Evolutionary conservation across 2,797 vertebrate genomes (phyloP).

Genomic region (Acanthopagrus latus): DNA sequence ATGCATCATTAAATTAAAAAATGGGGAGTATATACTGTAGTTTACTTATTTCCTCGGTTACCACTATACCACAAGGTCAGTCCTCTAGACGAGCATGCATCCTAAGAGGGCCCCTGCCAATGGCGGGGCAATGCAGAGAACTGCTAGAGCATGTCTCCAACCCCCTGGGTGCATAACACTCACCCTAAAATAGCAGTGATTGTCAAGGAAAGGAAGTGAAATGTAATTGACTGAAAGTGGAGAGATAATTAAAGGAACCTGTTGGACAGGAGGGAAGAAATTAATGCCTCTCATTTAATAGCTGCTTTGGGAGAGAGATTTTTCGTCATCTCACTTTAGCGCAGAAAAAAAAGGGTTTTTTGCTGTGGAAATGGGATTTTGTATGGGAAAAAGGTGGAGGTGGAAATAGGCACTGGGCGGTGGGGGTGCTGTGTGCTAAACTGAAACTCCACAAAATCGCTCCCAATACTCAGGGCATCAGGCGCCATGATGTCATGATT

Average conservation of each 20-base stretch:
- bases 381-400: slow-evolving; percentile 55
- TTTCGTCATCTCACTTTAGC: slow-evolving; percentile 73
- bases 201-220: slow-evolving; percentile 88
- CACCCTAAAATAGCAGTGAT: slow-evolving; percentile 88
- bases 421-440: slow-evolving; percentile 76
- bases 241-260: slow-evolving; percentile 88
- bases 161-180: slow-evolving; percentile 81
- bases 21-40: slow-evolving; percentile 17
- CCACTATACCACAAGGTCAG: slow-evolving; percentile 45
- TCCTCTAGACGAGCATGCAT: slow-evolving; percentile 49
- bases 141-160: slow-evolving; percentile 72
- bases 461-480: slow-evolving; percentile 88
- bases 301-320: slow-evolving; percentile 81
- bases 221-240: slow-evolving; percentile 89
- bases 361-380: slow-evolving; percentile 78
- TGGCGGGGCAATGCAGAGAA: slow-evolving; percentile 48
- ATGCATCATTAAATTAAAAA: slow-evolving; percentile 27
- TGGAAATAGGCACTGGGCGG: slow-evolving; percentile 69
- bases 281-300: slow-evolving; percentile 86
- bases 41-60: slow-evolving; percentile 38
- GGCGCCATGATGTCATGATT: slow-evolving; percentile 87
- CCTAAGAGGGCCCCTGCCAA: slow-evolving; percentile 53
- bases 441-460: slow-evolving; percentile 86
- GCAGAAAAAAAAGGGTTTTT: slow-evolving; percentile 55
- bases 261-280: slow-evolving; percentile 85